A percentile compares a stretch with the other conserved stretches of the same genome.
Evolutionary conservation across 2,797 vertebrate genomes (phyloP).

Genomic region (Oreochromis mossambicus): DNA sequence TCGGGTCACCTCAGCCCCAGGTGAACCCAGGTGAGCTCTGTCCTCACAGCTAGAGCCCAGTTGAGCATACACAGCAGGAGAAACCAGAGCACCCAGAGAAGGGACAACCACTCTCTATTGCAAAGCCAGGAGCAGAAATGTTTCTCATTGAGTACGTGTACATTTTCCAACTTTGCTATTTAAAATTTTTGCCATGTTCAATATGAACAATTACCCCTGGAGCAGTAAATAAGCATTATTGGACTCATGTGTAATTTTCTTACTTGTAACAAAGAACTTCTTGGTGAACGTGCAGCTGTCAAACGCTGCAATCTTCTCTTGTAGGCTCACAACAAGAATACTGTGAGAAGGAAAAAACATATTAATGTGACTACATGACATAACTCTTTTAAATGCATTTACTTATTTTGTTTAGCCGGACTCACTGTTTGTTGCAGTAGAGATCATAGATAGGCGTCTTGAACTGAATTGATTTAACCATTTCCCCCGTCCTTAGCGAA

Average conservation of each 20-base stretch:
- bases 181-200: not conserved
- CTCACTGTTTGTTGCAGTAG: slow-evolving; percentile 93
- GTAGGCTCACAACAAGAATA: slow-evolving; percentile 93
- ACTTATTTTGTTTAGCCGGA: not conserved
- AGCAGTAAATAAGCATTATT: not conserved
- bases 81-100: not conserved
- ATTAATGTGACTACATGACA: not conserved
- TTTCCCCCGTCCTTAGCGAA: slow-evolving; percentile 92
- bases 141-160: not conserved
- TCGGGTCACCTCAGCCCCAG: not conserved
- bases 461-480: slow-evolving; percentile 99
- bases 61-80: rapidly evolving
- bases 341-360: slow-evolving; percentile 63
- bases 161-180: not conserved
- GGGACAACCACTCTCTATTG: rapidly evolving
- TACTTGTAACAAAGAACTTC: slow-evolving; percentile 99
- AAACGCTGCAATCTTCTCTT: slow-evolving; percentile 98
- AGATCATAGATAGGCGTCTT: slow-evolving; percentile 98
- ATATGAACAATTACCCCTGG: not conserved
- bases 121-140: too few relatives aligned
- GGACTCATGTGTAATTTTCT: slow-evolving; percentile 3
- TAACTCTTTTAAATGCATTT: not conserved
- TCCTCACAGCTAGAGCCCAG: not conserved
- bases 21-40: not conserved
- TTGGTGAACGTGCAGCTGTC: slow-evolving; percentile 99